Evolutionary conservation across 1,140 invertebrate species (phyloP).

Genomic region (Drosophila subobscura): DNA sequence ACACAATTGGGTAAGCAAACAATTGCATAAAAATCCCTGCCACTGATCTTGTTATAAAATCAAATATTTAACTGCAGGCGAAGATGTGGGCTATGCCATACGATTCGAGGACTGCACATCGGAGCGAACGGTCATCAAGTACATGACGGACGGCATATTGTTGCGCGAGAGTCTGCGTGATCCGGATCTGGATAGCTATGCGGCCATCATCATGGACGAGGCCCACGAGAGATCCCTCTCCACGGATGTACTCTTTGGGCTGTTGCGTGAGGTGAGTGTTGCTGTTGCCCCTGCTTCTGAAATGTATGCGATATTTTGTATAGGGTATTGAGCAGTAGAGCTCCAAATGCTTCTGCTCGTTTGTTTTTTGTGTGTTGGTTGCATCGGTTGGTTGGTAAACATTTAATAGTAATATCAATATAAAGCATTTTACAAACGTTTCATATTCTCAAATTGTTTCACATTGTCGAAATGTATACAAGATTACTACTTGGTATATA

Average conservation of each 20-base stretch:
- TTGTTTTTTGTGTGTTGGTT: not conserved
- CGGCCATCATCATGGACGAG: constrained; percentile 99
- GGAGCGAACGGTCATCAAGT: constrained; percentile 98
- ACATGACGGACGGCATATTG: constrained; percentile 99
- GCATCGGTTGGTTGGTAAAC: constrained; percentile 62
- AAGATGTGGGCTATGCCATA: constrained; percentile 99
- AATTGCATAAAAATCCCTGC: not conserved
- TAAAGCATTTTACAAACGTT: constrained; percentile 75
- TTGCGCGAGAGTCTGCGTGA: constrained; percentile 97
- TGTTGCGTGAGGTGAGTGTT: constrained; percentile 93
- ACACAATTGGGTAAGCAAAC: constrained; percentile 88
- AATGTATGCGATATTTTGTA: not conserved
- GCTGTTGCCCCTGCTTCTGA: not conserved
- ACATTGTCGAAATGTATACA: constrained; percentile 65
- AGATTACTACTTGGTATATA: constrained; percentile 38
- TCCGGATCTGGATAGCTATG: constrained; percentile 97
- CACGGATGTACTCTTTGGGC: constrained; percentile 98
- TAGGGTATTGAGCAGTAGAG: not conserved
- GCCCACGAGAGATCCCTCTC: constrained; percentile 98
- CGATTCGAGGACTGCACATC: constrained; percentile 99
- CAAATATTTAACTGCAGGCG: constrained; percentile 84
- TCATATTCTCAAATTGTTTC: constrained; percentile 56
- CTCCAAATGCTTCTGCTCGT: not conserved
- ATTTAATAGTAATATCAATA: constrained; percentile 78
- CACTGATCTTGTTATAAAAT: not conserved